These are phyloP conservation scores for Laupala kohalensis DNA, from an alignment of 1,140 invertebrate species.

Conservation along the genomic window DNA sequence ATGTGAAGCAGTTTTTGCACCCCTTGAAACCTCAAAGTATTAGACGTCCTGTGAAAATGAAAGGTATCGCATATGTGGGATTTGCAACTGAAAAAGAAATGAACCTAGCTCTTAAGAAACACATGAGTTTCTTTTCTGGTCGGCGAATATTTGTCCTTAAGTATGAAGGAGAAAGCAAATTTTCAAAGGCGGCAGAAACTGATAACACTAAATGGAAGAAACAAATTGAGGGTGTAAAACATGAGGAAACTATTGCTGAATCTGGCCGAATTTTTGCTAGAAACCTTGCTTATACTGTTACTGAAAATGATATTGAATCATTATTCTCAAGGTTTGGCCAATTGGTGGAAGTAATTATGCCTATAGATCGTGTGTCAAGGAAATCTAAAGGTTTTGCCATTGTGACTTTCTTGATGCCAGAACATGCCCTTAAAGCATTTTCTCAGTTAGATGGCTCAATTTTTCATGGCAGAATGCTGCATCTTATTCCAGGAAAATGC, in stretches of 20 bases:
- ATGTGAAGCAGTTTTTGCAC: conserved; percentile 72
- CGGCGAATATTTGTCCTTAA: conserved; percentile 14
- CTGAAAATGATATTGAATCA: conserved; percentile 72
- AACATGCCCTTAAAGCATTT: conserved; percentile 86
- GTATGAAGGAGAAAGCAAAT: background rate
- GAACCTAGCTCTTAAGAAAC: conserved; percentile 68
- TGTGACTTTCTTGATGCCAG: conserved; percentile 87
- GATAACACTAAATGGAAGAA: conserved; percentile 45
- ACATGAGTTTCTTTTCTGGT: conserved; percentile 73
- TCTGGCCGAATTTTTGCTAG: conserved; percentile 90
- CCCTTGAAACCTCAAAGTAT: conserved; percentile 66
- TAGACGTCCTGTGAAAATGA: conserved; percentile 57
- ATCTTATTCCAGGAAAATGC: conserved; percentile 77
- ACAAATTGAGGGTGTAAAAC: conserved; percentile 52
- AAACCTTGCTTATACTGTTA: conserved; percentile 81
- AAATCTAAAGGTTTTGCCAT: conserved; percentile 89
- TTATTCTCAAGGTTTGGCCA: conserved; percentile 83
- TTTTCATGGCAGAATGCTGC: conserved; percentile 84
- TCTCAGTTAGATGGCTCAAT: conserved; percentile 74
- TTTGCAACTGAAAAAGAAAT: conserved; percentile 73
- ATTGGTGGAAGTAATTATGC: conserved; percentile 76
- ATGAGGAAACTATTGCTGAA: conserved; percentile 72
- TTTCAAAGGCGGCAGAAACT: conserved; percentile 21
- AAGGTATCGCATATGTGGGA: conserved; percentile 81
- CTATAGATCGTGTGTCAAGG: conserved; percentile 71